phyloP scores from a whole-genome alignment of 1,140 invertebrate genomes.

The Watersipora subatra region DNA sequence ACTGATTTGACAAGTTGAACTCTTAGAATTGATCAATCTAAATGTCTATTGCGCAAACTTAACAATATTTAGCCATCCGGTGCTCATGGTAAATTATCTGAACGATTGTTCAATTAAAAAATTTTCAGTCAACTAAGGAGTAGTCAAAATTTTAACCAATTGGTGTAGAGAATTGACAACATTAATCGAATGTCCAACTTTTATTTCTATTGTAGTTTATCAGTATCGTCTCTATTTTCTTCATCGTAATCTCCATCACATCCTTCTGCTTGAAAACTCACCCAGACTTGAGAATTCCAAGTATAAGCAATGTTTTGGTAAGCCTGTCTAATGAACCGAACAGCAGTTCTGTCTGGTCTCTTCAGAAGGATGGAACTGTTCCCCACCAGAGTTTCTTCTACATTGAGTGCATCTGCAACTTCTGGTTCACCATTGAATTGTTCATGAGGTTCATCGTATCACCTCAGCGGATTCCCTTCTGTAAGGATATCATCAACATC shows the following conservation, averaged over 20 bases:
- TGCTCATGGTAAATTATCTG: no score
- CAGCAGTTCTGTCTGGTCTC: slow-evolving; percentile 48
- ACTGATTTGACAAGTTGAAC: no score
- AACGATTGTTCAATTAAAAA: no score
- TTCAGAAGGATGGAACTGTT: slow-evolving; percentile 85
- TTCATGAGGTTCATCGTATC: slow-evolving; percentile 68
- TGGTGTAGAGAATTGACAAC: no score
- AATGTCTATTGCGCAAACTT: no score
- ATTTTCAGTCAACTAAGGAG: no score
- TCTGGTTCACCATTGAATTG: slow-evolving; percentile 93
- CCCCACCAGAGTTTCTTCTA: slow-evolving; percentile 84
- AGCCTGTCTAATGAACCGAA: slow-evolving; percentile 6
- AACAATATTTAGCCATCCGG: no score
- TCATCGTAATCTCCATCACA: slow-evolving; percentile 79
- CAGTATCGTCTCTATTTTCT: slow-evolving; percentile 74
- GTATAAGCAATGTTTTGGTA: slow-evolving; percentile 71
- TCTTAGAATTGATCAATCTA: no score
- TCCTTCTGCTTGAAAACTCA: slow-evolving; percentile 91
- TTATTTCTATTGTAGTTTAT: slow-evolving; percentile 49
- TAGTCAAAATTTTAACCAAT: no score
- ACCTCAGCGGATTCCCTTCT: slow-evolving; percentile 48
- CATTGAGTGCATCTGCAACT: slow-evolving; percentile 82
- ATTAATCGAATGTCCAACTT: no score
- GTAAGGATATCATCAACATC: slow-evolving; percentile 34
- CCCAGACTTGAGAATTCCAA: slow-evolving; percentile 70